phyloP scores from a whole-genome alignment of 2,888 invertebrate genomes.

The Pterobdella sp. region DNA sequence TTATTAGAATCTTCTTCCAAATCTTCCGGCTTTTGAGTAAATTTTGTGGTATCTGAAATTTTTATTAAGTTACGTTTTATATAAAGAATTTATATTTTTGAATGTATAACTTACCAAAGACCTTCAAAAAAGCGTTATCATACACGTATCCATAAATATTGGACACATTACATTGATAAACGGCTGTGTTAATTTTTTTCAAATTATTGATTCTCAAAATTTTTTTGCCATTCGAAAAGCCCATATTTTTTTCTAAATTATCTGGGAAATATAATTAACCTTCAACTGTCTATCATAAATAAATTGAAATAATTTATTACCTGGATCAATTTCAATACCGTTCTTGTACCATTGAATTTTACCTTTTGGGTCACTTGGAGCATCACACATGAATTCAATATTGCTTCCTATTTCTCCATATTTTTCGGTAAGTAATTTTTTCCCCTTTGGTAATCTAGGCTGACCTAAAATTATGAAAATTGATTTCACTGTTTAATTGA shows the following conservation, averaged over 20 bases:
- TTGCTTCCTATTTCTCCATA: too few species aligned
- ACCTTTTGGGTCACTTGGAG: too few species aligned
- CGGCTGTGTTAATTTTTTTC: constrained; percentile 16
- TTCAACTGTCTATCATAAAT: neutral
- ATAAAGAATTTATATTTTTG: neutral
- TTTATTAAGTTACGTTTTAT: neutral
- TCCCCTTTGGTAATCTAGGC: too few species aligned
- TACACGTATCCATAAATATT: constrained; percentile 35
- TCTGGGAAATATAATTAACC: constrained; percentile 2
- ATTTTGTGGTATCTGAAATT: constrained; percentile 31
- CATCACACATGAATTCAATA: too few species aligned
- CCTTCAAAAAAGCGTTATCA: constrained; percentile 35
- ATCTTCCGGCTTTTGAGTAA: constrained; percentile 21
- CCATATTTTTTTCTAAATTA: neutral
- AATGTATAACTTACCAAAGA: constrained; percentile 33
- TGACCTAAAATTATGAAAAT: too few species aligned
- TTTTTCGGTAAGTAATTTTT: too few species aligned
- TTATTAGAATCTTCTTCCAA: constrained; percentile 22
- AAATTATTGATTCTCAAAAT: too few species aligned
- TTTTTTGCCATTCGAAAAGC: constrained; percentile 14
- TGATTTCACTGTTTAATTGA: too few species aligned
- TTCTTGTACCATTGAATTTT: too few species aligned
- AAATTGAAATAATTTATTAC: constrained; percentile 5
- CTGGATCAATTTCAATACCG: too few species aligned
- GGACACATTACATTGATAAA: constrained; percentile 36